phyloP scores from a whole-genome alignment of 2,113 vertebrate species.

The Bagarius yarrelli region DNA sequence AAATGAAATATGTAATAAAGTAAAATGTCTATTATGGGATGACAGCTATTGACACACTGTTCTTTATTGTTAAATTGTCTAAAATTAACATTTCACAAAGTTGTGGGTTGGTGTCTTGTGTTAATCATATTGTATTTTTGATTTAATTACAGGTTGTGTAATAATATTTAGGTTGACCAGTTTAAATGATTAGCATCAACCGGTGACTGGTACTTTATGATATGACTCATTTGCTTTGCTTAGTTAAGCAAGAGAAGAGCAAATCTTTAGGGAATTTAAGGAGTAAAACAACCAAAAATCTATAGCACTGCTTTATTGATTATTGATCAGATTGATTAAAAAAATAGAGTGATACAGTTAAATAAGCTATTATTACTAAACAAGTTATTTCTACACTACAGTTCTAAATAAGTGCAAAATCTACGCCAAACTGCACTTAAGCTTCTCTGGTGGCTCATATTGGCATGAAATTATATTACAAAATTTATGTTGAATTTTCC shows the following conservation, averaged over 20 bases:
- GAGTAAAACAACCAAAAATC: too few relatives aligned
- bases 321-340: too few relatives aligned
- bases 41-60: not conserved
- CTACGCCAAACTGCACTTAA: not conserved
- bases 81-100: not conserved
- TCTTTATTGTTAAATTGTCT: conserved; percentile 3
- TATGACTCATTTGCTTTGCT: too few relatives aligned
- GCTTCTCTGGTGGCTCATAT: not conserved
- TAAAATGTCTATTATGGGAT: not conserved
- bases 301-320: too few relatives aligned
- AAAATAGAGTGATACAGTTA: too few relatives aligned
- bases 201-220: too few relatives aligned
- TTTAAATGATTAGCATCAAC: not conserved
- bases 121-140: not conserved
- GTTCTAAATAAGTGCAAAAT: not conserved
- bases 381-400: not conserved
- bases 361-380: too few relatives aligned
- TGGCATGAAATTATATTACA: not conserved
- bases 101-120: not conserved
- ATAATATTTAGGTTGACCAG: not conserved
- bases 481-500: not conserved
- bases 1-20: not conserved
- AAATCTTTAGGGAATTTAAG: too few relatives aligned
- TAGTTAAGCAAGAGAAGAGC: too few relatives aligned
- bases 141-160: too few relatives aligned